Base-by-base conservation (phyloP, 2,113 vertebrate species). In the Phyllostomus hastatus region DNA sequence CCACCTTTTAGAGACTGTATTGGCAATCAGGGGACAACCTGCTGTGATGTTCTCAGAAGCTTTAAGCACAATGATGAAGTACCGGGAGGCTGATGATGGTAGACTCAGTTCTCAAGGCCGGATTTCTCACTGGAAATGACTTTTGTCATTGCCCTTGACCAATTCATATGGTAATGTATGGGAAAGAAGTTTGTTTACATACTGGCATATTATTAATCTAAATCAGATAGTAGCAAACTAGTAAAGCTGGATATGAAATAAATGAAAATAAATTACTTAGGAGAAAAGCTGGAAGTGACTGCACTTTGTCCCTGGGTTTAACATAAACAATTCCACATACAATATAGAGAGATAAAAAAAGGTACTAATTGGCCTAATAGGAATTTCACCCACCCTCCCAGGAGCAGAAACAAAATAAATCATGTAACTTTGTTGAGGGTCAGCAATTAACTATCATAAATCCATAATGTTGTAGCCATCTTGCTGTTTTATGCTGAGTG, bases 31-130 rank as follows among this genome's bases (percentile, higher is more conserved):
- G 50, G 41, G 46, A 80, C 26, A 67, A 48, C 87, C 88, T 93
- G 61, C 91, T 87, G 90, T 1, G 97, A 96, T 92, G 96, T 69
- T 46, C 95, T 97, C 84, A 79, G 94, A 91, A 35, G 84, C 86
- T 95, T 96, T 78, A 43, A 82, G 90, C 64, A 90, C 57, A 82
- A 59, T 90, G 96, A 70, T n/a, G 38, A 69, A 70, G 80, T 15
- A 9, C 70, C 88, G n/a, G 79, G 96, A 95, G 57, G 38, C 1
- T 72, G 24, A 19, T 66, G 35, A 78, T 0, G 0, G 67, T 84
- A 2, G 59, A 87, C 67, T 96, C 86, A 50, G 26, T 76, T 38
- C 84, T 94, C 84, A 85, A 81, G 93, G 88, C 59, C 59, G 24
- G 31, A 96, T 96, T 81, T 91, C 88, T 83, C 67, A 73, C 72